phyloP scores from a whole-genome alignment of 2,888 invertebrate genomes.

The Tenthredo distinguenda region DNA sequence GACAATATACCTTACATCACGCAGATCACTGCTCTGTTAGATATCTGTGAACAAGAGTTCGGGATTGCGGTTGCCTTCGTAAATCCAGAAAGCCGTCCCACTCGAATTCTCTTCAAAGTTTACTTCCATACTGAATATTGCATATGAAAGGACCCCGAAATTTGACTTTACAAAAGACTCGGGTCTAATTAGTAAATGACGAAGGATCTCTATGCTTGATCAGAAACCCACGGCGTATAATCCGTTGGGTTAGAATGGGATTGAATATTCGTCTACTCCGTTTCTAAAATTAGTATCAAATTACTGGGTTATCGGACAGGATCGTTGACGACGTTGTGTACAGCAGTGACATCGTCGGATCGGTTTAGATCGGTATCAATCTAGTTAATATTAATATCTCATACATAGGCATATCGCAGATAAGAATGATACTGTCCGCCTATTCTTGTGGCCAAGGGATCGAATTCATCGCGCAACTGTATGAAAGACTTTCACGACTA shows the following conservation, averaged over 20 bases:
- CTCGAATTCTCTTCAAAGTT: neutral
- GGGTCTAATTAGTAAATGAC: neutral
- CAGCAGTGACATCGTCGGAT: neutral
- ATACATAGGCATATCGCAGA: neutral
- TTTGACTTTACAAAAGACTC: neutral
- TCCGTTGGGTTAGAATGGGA: neutral
- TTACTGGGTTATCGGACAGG: conserved; percentile 27
- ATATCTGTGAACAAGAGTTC: neutral
- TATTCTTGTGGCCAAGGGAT: conserved; percentile 11
- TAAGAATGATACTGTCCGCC: neutral
- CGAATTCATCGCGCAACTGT: neutral
- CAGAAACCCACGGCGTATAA: neutral
- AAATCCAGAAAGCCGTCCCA: neutral
- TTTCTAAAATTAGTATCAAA: conserved; percentile 38
- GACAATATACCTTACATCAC: neutral
- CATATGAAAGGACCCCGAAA: neutral
- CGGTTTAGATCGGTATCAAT: conserved; percentile 34
- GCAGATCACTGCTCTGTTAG: neutral
- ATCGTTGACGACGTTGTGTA: conserved; percentile 24
- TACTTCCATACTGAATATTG: neutral
- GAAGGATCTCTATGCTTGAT: neutral
- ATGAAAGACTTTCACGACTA: neutral
- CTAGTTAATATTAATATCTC: conserved; percentile 37
- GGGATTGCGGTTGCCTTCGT: neutral
- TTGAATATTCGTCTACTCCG: conserved; percentile 1